Conservation (phyloP, 2,113 vertebrate genomes). For the Oreochromis aureus region DNA sequence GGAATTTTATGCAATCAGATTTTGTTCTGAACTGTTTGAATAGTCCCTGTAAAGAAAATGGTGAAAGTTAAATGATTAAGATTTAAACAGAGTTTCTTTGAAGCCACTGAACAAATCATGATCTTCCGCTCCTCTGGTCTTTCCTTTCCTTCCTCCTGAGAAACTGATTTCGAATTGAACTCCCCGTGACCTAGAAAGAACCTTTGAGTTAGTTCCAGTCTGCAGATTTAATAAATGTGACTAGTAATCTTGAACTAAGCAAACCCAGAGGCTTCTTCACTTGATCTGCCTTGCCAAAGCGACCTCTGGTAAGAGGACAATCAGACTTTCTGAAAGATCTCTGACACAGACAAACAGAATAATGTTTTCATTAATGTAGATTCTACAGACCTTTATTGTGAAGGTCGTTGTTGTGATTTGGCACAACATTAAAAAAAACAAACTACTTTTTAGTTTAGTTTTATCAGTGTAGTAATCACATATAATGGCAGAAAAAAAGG, state of each 20-base stretch:
- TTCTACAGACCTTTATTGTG: not conserved
- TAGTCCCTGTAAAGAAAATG: not conserved
- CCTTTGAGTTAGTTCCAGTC: not conserved
- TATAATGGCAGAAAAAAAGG: not conserved
- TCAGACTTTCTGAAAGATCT: not conserved
- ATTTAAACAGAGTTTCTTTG: not conserved
- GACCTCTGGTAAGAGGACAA: not conserved
- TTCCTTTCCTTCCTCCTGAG: not conserved
- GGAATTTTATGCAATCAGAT: not conserved
- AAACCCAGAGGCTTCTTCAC: not conserved
- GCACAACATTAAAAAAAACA: not conserved
- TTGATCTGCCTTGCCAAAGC: not conserved
- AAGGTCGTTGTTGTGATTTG: not conserved
- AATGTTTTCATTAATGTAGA: not conserved
- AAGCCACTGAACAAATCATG: not conserved
- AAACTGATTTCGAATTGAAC: not conserved
- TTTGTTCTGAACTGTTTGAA: not conserved
- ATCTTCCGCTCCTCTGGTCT: not conserved
- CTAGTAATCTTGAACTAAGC: not conserved
- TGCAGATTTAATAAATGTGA: conserved; percentile 12
- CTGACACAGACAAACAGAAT: not conserved
- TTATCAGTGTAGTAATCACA: not conserved
- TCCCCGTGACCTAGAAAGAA: not conserved
- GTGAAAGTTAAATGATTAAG: not conserved
- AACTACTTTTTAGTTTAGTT: not conserved